These are phyloP conservation scores for Haemorhous mexicanus DNA, from an alignment of 2,113 vertebrate species.

Conservation along the genomic window DNA sequence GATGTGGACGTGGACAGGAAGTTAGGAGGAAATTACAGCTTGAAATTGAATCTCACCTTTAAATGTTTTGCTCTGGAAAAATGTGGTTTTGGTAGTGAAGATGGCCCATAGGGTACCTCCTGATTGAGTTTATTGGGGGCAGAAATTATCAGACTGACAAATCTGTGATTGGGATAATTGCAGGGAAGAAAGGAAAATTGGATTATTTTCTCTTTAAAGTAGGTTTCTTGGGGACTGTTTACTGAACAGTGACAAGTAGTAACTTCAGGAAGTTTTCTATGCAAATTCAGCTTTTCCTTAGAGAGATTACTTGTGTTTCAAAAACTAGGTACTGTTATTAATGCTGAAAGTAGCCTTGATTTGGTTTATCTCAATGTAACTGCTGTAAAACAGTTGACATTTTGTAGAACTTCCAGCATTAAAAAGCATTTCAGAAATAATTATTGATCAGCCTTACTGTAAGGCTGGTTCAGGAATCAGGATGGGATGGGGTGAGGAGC, in stretches of 20 bases:
- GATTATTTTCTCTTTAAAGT: background rate
- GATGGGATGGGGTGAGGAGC: background rate
- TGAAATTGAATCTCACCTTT: background rate
- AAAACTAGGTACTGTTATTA: background rate
- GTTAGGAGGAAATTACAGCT: background rate
- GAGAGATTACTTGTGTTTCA: background rate
- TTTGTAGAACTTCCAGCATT: background rate
- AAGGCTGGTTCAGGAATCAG: background rate
- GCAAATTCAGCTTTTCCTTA: background rate
- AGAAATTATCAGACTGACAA: background rate
- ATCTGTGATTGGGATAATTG: background rate
- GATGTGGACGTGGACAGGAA: background rate
- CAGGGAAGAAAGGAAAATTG: background rate
- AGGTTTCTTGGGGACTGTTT: background rate
- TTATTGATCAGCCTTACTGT: background rate
- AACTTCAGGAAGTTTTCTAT: background rate
- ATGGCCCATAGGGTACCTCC: background rate
- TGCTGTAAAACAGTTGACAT: accelerated
- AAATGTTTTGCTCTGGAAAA: background rate
- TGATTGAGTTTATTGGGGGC: background rate
- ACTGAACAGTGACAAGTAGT: background rate
- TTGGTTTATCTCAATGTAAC: background rate
- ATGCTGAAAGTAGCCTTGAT: background rate
- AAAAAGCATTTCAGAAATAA: background rate
- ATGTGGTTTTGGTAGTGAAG: background rate